A percentile compares a stretch with the other conserved stretches of the same genome.
Evolutionary conservation across 2,113 vertebrate species (phyloP).

Genomic region (Sterna hirundo): DNA sequence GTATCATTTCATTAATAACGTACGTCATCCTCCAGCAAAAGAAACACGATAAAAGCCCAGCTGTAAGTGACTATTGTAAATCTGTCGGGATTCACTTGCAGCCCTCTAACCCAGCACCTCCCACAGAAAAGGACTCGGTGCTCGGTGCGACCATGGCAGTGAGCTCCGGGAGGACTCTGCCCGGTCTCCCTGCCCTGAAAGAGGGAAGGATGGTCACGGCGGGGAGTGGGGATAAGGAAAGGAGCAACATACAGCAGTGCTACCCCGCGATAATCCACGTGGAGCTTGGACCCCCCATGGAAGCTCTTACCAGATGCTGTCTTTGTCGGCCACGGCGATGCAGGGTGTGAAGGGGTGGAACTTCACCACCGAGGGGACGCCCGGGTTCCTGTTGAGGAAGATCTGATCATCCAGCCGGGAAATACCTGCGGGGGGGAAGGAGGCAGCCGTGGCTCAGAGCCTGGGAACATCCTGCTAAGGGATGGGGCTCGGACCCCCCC

Average conservation of each 20-base stretch:
- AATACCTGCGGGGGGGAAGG: conserved; percentile 75
- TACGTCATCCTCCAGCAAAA: neutral
- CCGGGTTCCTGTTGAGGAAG: conserved; percentile 97
- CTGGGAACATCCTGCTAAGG: accelerated
- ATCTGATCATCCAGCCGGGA: conserved; percentile 95
- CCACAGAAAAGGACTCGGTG: accelerated
- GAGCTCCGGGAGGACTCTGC: neutral
- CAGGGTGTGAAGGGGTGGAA: conserved; percentile 97
- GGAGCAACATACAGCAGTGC: accelerated
- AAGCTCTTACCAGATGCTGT: conserved; percentile 90
- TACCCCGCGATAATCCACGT: accelerated
- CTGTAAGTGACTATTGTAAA: neutral
- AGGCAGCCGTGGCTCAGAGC: neutral
- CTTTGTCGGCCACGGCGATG: conserved; percentile 95
- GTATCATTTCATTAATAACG: neutral
- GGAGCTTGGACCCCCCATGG: too few species aligned
- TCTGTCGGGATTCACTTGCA: neutral
- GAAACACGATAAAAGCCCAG: neutral
- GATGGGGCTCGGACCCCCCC: accelerated
- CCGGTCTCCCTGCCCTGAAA: accelerated
- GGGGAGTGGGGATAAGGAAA: neutral
- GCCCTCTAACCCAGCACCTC: neutral
- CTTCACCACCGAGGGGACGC: conserved; percentile 94
- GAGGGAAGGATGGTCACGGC: neutral
- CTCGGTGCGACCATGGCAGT: accelerated